Percentiles rank a stretch among this genome's conserved stretches.
phyloP scores from a whole-genome alignment of 2,888 invertebrate genomes.

The Cremastobaeus sp. region DNA sequence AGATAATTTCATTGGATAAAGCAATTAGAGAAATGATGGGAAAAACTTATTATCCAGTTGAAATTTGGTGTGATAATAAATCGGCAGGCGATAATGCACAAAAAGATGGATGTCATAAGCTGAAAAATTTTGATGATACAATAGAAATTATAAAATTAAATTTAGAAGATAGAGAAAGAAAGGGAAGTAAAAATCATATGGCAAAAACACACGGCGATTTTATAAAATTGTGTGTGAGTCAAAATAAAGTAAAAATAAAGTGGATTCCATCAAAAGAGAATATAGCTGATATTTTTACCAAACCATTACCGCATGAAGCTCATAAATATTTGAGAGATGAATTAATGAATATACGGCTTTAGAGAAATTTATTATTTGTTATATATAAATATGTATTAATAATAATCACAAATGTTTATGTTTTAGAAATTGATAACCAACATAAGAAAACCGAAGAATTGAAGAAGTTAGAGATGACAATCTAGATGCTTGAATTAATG shows the following conservation, averaged over 20 bases:
- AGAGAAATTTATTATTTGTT: too few species aligned
- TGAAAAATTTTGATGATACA: neutral
- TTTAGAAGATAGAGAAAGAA: neutral
- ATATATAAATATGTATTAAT: too few species aligned
- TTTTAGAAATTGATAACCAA: too few species aligned
- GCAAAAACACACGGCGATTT: neutral
- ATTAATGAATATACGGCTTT: too few species aligned
- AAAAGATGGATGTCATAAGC: neutral
- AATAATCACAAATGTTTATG: too few species aligned
- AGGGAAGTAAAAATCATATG: neutral
- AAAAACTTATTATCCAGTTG: neutral
- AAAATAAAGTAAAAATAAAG: neutral
- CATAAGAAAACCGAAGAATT: too few species aligned
- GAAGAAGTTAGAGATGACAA: too few species aligned
- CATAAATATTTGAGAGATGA: neutral
- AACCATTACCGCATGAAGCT: neutral
- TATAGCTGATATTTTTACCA: neutral
- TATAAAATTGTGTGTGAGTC: neutral
- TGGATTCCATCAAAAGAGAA: neutral
- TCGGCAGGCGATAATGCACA: neutral
- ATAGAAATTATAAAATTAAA: neutral
- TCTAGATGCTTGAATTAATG: too few species aligned
- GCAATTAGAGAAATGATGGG: neutral
- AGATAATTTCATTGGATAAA: neutral
- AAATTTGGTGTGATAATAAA: neutral